Evolutionary conservation across 2,113 vertebrate species (phyloP).

Genomic region (Mormyrus lacerda): DNA sequence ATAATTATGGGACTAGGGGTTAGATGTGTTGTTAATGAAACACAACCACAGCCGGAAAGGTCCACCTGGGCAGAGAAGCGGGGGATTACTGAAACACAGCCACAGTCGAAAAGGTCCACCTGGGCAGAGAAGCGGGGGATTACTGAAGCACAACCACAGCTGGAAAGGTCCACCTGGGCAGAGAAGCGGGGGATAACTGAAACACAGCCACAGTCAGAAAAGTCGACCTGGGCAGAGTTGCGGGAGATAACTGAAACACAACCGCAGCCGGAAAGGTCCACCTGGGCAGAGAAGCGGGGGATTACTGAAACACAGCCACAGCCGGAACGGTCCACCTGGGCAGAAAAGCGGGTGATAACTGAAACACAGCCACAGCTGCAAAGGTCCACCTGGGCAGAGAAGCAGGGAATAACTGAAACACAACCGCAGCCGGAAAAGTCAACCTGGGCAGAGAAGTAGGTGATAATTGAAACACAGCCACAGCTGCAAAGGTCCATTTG

Average conservation of each 20-base stretch:
- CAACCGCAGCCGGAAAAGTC: background rate
- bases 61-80: background rate
- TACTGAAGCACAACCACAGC: background rate
- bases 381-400: background rate
- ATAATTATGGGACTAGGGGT: conserved; percentile 50
- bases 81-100: background rate
- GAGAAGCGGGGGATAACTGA: background rate
- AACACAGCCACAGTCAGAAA: background rate
- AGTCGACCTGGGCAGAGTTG: background rate
- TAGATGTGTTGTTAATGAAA: background rate
- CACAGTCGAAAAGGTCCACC: background rate
- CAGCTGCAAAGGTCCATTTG: background rate
- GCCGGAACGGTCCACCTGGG: background rate
- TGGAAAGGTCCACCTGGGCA: background rate
- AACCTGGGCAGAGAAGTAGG: background rate
- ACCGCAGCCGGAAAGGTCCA: background rate
- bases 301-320: background rate
- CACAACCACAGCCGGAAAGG: background rate
- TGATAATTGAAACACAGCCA: background rate
- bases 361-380: background rate
- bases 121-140: background rate
- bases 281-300: background rate
- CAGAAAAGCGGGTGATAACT: background rate
- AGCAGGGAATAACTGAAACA: background rate
- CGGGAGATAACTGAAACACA: background rate